A percentile compares a stretch with the other conserved stretches of the same genome.
These are phyloP conservation scores for Patiria pectinifera DNA, from an alignment of 53 echinoderm and acorn worm genomes.

Conservation along the genomic window DNA sequence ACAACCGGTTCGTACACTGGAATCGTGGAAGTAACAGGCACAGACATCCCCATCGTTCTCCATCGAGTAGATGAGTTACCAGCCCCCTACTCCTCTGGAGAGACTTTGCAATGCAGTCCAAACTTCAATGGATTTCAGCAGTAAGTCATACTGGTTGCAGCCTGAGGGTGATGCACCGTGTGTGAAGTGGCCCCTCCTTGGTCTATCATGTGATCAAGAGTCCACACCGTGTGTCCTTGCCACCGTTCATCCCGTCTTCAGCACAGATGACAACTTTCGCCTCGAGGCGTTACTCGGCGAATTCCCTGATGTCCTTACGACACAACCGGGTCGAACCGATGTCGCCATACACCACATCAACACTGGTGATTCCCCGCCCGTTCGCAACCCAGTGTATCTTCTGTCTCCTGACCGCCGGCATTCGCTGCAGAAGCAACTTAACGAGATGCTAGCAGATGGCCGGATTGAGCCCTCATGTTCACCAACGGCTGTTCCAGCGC, in stretches of 20 bases:
- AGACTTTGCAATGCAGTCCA: background rate
- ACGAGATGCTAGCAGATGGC: slow-evolving; percentile 4
- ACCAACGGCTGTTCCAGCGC: too few relatives aligned
- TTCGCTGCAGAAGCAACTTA: background rate
- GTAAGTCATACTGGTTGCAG: slow-evolving; percentile 8
- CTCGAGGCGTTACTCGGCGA: slow-evolving; percentile 4
- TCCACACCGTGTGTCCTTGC: too few relatives aligned
- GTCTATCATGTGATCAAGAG: background rate
- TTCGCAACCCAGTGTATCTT: slow-evolving; percentile 1
- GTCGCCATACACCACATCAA: slow-evolving; percentile 21
- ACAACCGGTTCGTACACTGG: background rate
- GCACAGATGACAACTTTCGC: background rate
- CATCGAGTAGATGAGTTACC: background rate
- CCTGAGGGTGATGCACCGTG: background rate
- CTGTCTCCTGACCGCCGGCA: background rate
- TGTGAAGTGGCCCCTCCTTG: slow-evolving; percentile 16
- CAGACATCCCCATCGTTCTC: background rate
- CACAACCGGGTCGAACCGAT: slow-evolving; percentile 41
- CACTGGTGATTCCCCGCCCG: background rate
- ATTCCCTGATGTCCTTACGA: slow-evolving; percentile 15
- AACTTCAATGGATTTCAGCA: slow-evolving; percentile 39
- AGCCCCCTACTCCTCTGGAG: too few relatives aligned
- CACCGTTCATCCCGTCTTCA: background rate
- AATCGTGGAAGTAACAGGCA: slow-evolving; percentile 32
- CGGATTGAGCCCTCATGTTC: background rate